Evolutionary conservation across 2,797 vertebrate species (phyloP), one percentile per base, ranked within the genome.

Genomic region (Alfaro cultratus): DNA sequence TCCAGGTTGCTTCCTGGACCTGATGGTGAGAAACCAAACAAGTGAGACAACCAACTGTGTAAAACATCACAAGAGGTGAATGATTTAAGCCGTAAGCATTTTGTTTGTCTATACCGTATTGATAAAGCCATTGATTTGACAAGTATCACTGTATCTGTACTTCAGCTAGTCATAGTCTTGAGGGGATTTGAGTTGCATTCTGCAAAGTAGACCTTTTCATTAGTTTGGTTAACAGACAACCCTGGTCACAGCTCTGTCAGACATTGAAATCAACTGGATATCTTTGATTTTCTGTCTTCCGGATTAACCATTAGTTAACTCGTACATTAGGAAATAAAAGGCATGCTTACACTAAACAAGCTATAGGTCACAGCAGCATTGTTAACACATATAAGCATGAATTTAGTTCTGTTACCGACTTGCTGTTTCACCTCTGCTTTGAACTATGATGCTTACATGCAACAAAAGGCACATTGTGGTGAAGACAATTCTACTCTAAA

Each of bases 71-170:
- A 71, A 85, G 71, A 84, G 62, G 73, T 72, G 85, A 93, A 89
- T 77, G 89, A 89, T 87, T 90, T 81, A 64, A 67, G 88, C 90
- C 85, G 60, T 41, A 67, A 91, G 92, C 73, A 7, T 45, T 87
- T 88, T 87, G 87, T 83, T 82, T 82, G 78, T 78, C 85, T 79
- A 79, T 64, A 82, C 13, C 16, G 45, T 78, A 93, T 93, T 49
- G 86, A 94, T 46, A 47, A 73, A 11, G 15, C 12, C 45, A 94
- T 92, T 79, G 91, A 94, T 92, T 91, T 75, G 79, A 78, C 82
- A 82, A 85, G 92, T 91, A 91, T 93, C 91, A 88, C 75, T 86
- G 87, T 83, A 85, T 92, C 80, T 83, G 62, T 16, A 81, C 83
- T 82, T 85, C 83, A 87, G 88, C 81, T 86, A 79, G 75, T 13